Evolutionary conservation across 2,797 vertebrate species (phyloP).

Genomic region (Micropoecilia bifurca): DNA sequence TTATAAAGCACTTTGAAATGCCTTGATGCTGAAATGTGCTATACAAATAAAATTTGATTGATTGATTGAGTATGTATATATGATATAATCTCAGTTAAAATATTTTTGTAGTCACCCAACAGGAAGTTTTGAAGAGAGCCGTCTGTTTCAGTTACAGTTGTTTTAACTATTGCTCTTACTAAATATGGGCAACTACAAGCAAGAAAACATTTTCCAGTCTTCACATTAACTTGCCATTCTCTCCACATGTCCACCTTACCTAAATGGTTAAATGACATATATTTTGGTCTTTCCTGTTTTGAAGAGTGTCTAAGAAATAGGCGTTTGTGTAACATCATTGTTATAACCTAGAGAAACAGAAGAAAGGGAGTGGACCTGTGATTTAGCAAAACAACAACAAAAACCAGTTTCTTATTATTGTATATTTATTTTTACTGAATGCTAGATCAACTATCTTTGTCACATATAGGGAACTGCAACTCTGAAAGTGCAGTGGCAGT

Average conservation of each 20-base stretch:
- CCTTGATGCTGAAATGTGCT: too few species aligned
- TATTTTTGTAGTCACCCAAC: not conserved
- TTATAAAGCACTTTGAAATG: too few species aligned
- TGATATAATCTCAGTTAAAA: not conserved
- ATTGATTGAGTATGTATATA: too few species aligned
- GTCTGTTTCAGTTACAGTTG: not conserved
- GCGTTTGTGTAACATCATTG: not conserved
- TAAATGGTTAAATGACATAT: not conserved
- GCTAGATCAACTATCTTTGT: not conserved
- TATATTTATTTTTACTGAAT: not conserved
- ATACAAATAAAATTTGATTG: too few species aligned
- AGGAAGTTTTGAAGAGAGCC: not conserved
- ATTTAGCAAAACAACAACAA: not conserved
- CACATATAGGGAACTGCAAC: not conserved
- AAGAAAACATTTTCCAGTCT: not conserved
- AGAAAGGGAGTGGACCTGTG: not conserved
- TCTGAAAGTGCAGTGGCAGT: not conserved
- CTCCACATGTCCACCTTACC: not conserved
- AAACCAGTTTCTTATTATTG: not conserved
- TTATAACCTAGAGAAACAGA: not conserved
- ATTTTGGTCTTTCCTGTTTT: not conserved
- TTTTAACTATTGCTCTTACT: not conserved
- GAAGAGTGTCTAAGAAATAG: not conserved
- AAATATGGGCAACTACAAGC: not conserved
- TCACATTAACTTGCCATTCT: not conserved